A percentile compares a stretch with the other conserved stretches of the same genome.
These are phyloP conservation scores for Nomada fucata DNA, from an alignment of 2,888 invertebrate genomes.

Conservation along the genomic window DNA sequence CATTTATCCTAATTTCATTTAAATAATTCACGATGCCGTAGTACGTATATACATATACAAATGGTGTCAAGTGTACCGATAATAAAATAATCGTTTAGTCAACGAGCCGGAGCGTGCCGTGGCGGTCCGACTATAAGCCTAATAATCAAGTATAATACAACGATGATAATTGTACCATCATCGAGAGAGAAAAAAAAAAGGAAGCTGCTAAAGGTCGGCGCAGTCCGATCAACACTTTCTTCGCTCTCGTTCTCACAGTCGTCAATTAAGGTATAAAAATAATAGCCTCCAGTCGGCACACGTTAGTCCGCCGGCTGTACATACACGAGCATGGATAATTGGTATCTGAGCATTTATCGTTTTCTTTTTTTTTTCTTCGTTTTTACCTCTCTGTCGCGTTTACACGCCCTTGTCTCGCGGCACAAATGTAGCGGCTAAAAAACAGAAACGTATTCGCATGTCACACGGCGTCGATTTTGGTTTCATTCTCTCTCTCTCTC, in stretches of 20 bases:
- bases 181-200: conserved; percentile 48
- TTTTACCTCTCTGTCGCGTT: background rate
- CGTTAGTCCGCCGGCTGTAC: conserved; percentile 67
- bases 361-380: background rate
- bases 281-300: conserved; percentile 79
- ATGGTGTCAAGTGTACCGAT: conserved; percentile 57
- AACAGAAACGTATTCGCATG: conserved; percentile 33
- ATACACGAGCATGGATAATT: conserved; percentile 50
- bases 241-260: conserved; percentile 54
- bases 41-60: conserved; percentile 63
- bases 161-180: conserved; percentile 55
- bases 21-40: conserved; percentile 76
- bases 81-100: conserved; percentile 62
- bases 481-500: conserved; percentile 38
- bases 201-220: conserved; percentile 64
- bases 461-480: conserved; percentile 14
- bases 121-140: conserved; percentile 34
- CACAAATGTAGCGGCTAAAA: conserved; percentile 17
- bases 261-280: conserved; percentile 80
- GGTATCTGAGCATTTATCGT: conserved; percentile 75
- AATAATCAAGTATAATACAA: conserved; percentile 69
- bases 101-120: conserved; percentile 32
- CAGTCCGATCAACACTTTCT: conserved; percentile 55
- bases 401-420: conserved; percentile 18
- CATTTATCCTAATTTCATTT: conserved; percentile 76